Base-by-base conservation (phyloP, 2,888 invertebrate genomes). In the Dasypogon diadema region DNA sequence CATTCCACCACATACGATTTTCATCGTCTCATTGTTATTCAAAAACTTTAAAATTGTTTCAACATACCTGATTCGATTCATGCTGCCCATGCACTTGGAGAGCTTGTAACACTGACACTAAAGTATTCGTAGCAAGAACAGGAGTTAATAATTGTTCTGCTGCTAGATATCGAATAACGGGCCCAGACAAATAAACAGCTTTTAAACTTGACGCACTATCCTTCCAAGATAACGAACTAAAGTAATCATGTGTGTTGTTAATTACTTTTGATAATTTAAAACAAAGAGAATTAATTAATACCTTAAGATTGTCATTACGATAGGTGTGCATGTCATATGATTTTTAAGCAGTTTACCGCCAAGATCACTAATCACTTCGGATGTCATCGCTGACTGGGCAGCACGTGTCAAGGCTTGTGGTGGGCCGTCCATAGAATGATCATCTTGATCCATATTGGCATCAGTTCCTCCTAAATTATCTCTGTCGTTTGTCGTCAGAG, bases 71-170 rank as follows among this genome's bases (percentile, higher is more conserved):
- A 87, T 94, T 94, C 10, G 93, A 91, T 81, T 97, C 97, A 84
- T 97, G 96, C 83, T 96, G 94, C 0, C 97, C 97, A 83, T 97
- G 95, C 77, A 92, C 87, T 79, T 95, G 92, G 78, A 97, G 88
- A 60, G 95, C 96, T 79, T 91, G 91, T 76, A 95, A 87, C 79
- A 95, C 91, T 1, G 93, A 91, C 0, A 91, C 90, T 85, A 96
- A 91, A 58, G 95, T 91, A 80, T 93, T 91, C 0, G 89, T 88
- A 0, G 92, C 92, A 85, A 92, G 90, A 79, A 89, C 90, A 78
- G 89, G 89, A 79, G 88, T 91, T 80, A 93, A 85, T 81, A 89
- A 88, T 81, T 89, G 89, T 81, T 91, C 90, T 1, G 87, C 84
- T 46, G 91, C 89, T 77, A 94, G 86, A 81, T 90, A 91, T 79